Base-by-base conservation (phyloP, 2,888 invertebrate species). In the Synergus laeviventris region DNA sequence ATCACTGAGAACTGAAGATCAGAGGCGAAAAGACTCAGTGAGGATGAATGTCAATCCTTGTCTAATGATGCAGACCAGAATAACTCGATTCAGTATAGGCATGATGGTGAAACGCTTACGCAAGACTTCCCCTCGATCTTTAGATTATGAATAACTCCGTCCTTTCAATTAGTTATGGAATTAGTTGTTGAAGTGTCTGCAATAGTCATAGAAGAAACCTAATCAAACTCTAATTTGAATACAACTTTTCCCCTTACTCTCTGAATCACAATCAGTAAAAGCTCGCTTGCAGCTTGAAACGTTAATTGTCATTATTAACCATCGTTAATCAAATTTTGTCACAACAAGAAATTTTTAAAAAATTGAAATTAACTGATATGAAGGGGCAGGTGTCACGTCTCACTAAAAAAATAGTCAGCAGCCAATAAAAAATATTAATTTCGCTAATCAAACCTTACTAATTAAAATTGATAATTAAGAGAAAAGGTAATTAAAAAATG, bases 1-100 rank as follows among this genome's bases (percentile, higher is more conserved):
- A 66, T 66, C 66, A 31, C 39, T 64, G 14, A 5, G 21, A 39
- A 64, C 14, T 62, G 21, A 66, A 42, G 24, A 66, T 66, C 66
- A 66, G 24, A 31, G 16, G 21, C 24, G 42, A 42, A 18, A 64
- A 39, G n/a, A 39, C 36, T 61, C 36, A 64, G 39, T 42, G 39
- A 39, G 16, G 21, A 24, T 66, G 21, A 66, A 66, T 66, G 21
- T 45, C 45, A 42, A 45, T 66, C 45, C 16, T 45, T 18, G 14
- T 45, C 24, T 66, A 45, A 66, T 66, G 66, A 45, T 24, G 42
- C 24, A 66, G 42, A 18, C 16, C 24, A 42, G 42, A 66, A 66
- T 66, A 24, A 64, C 42, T 45, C 16, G 24, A 66, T 21, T 66
- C 66, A 59, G 11, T 14, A n/a, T n/a, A 14, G 14, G 5, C 59